These are phyloP conservation scores for Cantharis flavilabris DNA, from an alignment of 2,888 invertebrate species.

Conservation along the genomic window DNA sequence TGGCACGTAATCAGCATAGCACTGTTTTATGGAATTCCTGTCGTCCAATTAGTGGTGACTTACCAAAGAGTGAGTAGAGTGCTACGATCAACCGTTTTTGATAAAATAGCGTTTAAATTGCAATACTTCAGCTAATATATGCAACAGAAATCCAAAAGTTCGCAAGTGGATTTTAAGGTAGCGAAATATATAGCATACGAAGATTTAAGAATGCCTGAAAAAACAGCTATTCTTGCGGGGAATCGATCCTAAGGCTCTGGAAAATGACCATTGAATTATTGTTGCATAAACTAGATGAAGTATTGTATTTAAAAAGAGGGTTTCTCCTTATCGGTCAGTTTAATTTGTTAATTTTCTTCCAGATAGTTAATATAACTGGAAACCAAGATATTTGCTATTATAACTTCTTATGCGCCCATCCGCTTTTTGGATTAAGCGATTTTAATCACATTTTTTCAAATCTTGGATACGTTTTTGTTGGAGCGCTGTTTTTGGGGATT, in stretches of 20 bases:
- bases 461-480: slow-evolving; percentile 78
- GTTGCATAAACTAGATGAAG: not conserved
- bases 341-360: slow-evolving; percentile 34
- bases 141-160: no score
- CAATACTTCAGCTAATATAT: no score
- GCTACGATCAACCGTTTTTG: no score
- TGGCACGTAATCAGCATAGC: slow-evolving; percentile 80
- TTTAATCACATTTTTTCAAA: slow-evolving; percentile 89
- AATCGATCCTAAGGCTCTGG: no score
- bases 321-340: not conserved
- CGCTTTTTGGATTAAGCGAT: slow-evolving; percentile 72
- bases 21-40: slow-evolving; percentile 84
- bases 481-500: slow-evolving; percentile 75
- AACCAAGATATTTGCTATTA: slow-evolving; percentile 88
- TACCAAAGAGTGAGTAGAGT: slow-evolving; percentile 75
- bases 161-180: no score
- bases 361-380: slow-evolving; percentile 78
- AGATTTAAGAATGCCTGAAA: no score
- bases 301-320: no score
- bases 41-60: slow-evolving; percentile 79
- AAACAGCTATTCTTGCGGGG: no score
- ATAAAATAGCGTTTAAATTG: no score
- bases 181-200: no score
- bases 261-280: no score
- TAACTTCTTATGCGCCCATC: slow-evolving; percentile 85